Percentiles rank a stretch among this genome's conserved stretches.
phyloP scores from a whole-genome alignment of 2,113 vertebrate species.

The Apistogramma diplotaenia region DNA sequence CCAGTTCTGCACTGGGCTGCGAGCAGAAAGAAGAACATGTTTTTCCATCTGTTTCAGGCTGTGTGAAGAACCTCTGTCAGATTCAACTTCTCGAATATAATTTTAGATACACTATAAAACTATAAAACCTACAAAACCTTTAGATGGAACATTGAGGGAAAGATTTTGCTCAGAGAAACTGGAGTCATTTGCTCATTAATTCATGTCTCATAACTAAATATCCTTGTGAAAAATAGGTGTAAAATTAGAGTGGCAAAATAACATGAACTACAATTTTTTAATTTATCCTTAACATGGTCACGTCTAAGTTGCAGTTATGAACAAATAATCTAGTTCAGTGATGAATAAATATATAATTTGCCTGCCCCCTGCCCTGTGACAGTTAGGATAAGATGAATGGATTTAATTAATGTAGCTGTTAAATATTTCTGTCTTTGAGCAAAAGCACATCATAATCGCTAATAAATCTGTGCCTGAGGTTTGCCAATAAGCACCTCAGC shows the following conservation, averaged over 20 bases:
- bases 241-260: neutral
- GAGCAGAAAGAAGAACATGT: neutral
- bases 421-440: no score
- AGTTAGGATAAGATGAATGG: no score
- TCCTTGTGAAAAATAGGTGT: neutral
- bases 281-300: neutral
- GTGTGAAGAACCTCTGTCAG: neutral
- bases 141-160: neutral
- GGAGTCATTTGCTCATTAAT: neutral
- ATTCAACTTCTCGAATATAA: neutral
- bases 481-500: no score
- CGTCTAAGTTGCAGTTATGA: neutral
- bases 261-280: neutral
- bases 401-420: no score
- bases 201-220: neutral
- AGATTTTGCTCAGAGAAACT: neutral
- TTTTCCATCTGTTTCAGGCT: neutral
- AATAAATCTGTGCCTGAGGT: no score
- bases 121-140: neutral
- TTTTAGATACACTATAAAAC: neutral
- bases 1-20: conserved; percentile 71
- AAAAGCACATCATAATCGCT: no score
- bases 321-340: neutral
- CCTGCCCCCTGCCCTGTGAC: no score
- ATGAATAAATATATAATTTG: neutral